Conservation (phyloP, 2,113 vertebrate species). For the Clinocottus analis region DNA sequence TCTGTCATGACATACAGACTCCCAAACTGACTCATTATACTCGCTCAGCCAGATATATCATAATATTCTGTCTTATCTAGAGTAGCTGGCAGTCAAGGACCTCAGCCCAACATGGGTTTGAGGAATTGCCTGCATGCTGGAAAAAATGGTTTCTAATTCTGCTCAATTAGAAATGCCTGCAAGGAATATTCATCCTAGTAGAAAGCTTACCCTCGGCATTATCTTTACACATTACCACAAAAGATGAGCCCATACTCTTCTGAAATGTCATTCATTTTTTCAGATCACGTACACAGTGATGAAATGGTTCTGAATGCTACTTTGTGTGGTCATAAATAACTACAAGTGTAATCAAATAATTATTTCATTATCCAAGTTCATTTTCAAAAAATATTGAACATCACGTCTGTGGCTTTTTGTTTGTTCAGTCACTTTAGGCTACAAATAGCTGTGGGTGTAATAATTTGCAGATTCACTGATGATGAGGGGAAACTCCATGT, state of each 20-base stretch:
- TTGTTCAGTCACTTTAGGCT: neutral
- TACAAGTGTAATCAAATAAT: neutral
- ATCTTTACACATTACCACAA: slow-evolving; percentile 25
- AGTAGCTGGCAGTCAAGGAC: slow-evolving; percentile 26
- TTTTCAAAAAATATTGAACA: neutral
- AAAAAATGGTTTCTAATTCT: slow-evolving; percentile 14
- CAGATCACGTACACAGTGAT: neutral
- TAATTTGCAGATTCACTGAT: neutral
- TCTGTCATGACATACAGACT: slow-evolving; percentile 60
- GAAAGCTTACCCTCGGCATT: slow-evolving; percentile 6
- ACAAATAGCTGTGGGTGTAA: neutral
- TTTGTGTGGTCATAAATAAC: slow-evolving; percentile 6
- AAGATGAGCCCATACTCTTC: slow-evolving; percentile 21
- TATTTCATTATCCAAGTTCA: neutral
- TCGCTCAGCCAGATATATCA: slow-evolving; percentile 55
- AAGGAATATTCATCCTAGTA: slow-evolving; percentile 3
- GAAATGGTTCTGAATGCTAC: neutral
- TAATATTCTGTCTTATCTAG: slow-evolving; percentile 29
- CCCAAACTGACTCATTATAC: slow-evolving; percentile 62
- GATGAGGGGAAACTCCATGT: neutral
- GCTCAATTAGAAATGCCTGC: slow-evolving; percentile 32
- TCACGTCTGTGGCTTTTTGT: neutral
- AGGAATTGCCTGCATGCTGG: slow-evolving; percentile 12
- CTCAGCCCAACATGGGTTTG: slow-evolving; percentile 17
- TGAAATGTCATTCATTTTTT: slow-evolving; percentile 22